These are phyloP conservation scores for Halcyon malimbica DNA, from an alignment of 2,113 vertebrate species.

Conservation along the genomic window DNA sequence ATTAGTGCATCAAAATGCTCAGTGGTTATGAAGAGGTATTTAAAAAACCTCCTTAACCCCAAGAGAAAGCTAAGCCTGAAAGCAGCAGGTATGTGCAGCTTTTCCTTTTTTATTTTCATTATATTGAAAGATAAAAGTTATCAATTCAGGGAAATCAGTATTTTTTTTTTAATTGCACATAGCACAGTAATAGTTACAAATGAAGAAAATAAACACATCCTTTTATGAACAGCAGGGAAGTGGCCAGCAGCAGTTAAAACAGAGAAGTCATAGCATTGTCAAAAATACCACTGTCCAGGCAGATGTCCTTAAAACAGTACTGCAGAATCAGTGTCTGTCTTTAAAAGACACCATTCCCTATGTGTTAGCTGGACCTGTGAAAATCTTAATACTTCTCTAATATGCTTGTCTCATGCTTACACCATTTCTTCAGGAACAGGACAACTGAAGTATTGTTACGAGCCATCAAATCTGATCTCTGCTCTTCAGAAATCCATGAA, in stretches of 20 bases:
- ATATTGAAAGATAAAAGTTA: background rate
- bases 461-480: background rate
- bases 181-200: background rate
- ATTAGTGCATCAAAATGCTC: background rate
- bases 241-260: background rate
- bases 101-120: background rate
- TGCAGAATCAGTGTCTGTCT: background rate
- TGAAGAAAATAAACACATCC: background rate
- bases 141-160: background rate
- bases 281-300: background rate
- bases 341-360: background rate
- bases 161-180: background rate
- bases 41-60: background rate
- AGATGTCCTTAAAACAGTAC: background rate
- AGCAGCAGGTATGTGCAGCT: background rate
- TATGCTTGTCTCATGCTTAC: rapidly evolving
- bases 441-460: background rate
- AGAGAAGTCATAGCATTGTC: background rate
- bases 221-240: background rate
- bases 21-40: background rate
- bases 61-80: background rate
- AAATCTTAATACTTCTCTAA: background rate
- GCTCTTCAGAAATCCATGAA: background rate
- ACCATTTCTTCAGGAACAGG: background rate
- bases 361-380: background rate